Evolutionary conservation across 2,113 vertebrate genomes (phyloP).

Genomic region (Patagioenas fasciata): DNA sequence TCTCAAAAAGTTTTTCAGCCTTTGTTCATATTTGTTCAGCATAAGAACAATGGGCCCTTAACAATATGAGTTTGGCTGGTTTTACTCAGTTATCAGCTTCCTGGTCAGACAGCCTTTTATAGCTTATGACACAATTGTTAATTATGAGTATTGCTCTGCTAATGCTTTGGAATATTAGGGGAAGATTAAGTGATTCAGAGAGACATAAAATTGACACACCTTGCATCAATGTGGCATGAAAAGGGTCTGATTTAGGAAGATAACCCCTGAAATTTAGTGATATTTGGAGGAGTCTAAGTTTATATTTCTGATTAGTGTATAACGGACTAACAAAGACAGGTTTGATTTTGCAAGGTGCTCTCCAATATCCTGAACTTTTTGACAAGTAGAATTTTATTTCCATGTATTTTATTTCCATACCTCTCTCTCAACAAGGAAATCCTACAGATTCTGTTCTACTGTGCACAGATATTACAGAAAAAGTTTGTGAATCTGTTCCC

Average conservation of each 20-base stretch:
- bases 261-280: neutral
- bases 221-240: neutral
- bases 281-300: neutral
- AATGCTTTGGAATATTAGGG: neutral
- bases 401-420: neutral
- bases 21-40: neutral
- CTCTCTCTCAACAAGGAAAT: neutral
- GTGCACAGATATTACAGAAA: neutral
- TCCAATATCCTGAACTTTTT: neutral
- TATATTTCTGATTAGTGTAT: neutral
- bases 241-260: neutral
- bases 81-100: conserved; percentile 7
- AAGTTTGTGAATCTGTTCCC: neutral
- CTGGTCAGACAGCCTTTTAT: neutral
- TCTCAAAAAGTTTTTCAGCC: neutral
- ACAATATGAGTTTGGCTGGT: neutral
- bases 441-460: neutral
- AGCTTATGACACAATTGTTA: neutral
- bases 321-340: neutral
- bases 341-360: neutral
- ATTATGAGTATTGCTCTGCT: neutral
- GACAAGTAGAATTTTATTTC: neutral
- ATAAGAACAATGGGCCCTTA: neutral
- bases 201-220: neutral
- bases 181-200: neutral